phyloP scores from a whole-genome alignment of 2,113 vertebrate species.

The Tragelaphus buxtoni region DNA sequence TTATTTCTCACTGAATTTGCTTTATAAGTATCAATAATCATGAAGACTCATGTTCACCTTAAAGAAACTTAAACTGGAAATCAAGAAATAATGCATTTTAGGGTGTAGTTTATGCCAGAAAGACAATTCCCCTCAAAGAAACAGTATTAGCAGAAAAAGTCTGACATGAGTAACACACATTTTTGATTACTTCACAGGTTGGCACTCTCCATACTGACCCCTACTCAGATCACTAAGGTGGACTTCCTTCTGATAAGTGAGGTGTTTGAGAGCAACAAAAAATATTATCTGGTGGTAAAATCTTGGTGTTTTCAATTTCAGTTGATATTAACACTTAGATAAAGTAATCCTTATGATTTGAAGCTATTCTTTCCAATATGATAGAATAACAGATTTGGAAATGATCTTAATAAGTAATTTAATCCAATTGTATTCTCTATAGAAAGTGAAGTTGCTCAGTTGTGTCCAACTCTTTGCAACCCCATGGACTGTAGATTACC shows the following conservation, averaged over 20 bases:
- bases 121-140: neutral
- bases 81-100: neutral
- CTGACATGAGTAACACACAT: neutral
- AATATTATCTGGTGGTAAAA: neutral
- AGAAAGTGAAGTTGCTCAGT: neutral
- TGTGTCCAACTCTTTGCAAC: fast-evolving
- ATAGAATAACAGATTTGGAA: neutral
- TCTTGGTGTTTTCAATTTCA: neutral
- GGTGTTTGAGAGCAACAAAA: neutral
- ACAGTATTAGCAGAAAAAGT: neutral
- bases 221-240: neutral
- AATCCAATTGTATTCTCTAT: neutral
- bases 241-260: neutral
- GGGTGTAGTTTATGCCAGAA: neutral
- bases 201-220: neutral
- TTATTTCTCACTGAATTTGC: neutral
- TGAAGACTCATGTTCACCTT: neutral
- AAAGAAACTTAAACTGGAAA: neutral
- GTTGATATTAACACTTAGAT: neutral
- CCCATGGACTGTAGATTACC: neutral
- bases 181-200: neutral
- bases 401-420: neutral
- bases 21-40: neutral
- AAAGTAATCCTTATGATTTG: neutral
- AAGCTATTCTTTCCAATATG: neutral